These are phyloP conservation scores for Glaucomys volans DNA, from an alignment of 2,113 vertebrate genomes.

Conservation along the genomic window DNA sequence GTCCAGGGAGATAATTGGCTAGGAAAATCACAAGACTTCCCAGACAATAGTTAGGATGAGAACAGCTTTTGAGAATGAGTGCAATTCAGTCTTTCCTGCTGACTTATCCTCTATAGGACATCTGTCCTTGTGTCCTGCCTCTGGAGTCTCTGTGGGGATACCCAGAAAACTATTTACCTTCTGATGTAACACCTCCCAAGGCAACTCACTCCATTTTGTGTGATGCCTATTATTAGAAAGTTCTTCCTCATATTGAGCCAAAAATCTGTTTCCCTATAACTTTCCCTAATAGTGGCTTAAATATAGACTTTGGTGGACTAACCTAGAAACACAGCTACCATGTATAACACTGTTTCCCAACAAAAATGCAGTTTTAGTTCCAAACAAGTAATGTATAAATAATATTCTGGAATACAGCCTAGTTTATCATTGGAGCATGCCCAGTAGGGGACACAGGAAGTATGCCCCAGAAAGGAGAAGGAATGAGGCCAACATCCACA, in stretches of 20 bases:
- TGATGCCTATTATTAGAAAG: slow-evolving; percentile 53
- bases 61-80: slow-evolving; percentile 41
- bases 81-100: slow-evolving; percentile 51
- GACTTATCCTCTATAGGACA: slow-evolving; percentile 35
- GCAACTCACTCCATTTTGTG: slow-evolving; percentile 25
- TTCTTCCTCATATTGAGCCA: slow-evolving; percentile 39
- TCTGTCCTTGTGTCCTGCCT: background rate
- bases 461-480: background rate
- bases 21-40: slow-evolving; percentile 53
- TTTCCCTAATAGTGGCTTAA: slow-evolving; percentile 62
- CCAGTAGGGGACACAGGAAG: background rate
- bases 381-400: slow-evolving; percentile 26
- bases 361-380: slow-evolving; percentile 47
- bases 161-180: slow-evolving; percentile 58
- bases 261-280: slow-evolving; percentile 52
- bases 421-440: background rate
- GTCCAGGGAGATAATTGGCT: slow-evolving; percentile 49
- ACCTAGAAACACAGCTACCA: slow-evolving; percentile 40
- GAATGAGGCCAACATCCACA: background rate
- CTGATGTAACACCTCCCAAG: slow-evolving; percentile 40
- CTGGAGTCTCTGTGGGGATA: background rate
- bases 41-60: slow-evolving; percentile 27
- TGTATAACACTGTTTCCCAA: slow-evolving; percentile 25
- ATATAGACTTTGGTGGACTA: slow-evolving; percentile 54
- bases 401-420: background rate